Base-by-base conservation (phyloP, 1,140 invertebrate species). In the Formica exsecta region DNA sequence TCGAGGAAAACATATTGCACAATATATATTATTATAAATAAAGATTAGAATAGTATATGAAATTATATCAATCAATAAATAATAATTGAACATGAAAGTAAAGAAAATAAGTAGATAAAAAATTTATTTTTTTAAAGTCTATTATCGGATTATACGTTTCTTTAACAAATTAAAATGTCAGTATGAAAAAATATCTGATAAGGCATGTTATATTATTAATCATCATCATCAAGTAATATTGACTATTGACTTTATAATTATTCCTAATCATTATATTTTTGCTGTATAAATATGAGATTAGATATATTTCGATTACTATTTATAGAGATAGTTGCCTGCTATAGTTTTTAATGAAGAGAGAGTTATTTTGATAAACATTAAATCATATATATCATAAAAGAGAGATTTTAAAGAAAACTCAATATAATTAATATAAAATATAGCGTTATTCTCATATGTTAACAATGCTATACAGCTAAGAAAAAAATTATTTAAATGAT, bases 241-340 rank as follows among this genome's bases (percentile, higher is more conserved):
- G 62, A 68, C 32, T 85, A 85, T 85, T 85, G 41, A 87, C 16
- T 70, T 65, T 57, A 87, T 76, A 61, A 87, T 70, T 75, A 74
- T 59, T 70, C 7, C 36, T 65, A 73, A 51, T 44, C 13, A 44
- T 44, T 16, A 86, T 86, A 44, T 65, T 57, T 61, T 36, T n/a
- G 8, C 44, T n/a, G 51, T 29, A 74, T 85, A 73, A 68, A 70
- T 41, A 32, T 57, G 36, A 51, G 48, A 51, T 84, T 68, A 68
- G 25, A 59, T 59, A 51, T 51, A 22, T 65, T 74, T 80, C 68
- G 68, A 44, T 61, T 74, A 83, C 4, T 83, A 62, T 73, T 61
- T 57, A 74, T 74, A 73, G 68, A 83, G 32, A 73, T 74, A 61
- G 57, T 83, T 61, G 36, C 44, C 19, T 66, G 59, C 57, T 76